These are phyloP conservation scores for Drosophila albomicans DNA, from an alignment of 1,140 invertebrate species.

Conservation along the genomic window DNA sequence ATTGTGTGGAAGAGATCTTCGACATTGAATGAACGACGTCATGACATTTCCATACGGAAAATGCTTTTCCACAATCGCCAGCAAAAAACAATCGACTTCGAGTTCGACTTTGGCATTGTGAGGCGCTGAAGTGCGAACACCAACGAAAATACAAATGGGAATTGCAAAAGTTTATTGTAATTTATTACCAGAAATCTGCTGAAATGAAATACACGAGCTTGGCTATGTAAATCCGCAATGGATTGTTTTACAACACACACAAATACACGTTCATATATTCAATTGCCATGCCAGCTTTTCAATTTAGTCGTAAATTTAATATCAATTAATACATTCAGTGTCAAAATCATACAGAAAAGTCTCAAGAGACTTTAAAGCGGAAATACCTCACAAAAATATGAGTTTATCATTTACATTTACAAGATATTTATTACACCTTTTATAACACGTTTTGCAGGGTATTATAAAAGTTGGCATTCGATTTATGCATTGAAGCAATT, in stretches of 20 bases:
- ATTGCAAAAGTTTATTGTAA: conserved; percentile 59
- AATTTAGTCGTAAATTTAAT: conserved; percentile 41
- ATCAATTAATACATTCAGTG: conserved; percentile 52
- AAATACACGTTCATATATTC: neutral
- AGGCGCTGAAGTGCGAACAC: conserved; percentile 60
- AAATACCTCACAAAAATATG: no score
- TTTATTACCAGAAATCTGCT: conserved; percentile 39
- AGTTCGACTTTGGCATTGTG: conserved; percentile 31
- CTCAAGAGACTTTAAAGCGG: no score
- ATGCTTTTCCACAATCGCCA: neutral
- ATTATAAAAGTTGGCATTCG: neutral
- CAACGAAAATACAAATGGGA: conserved; percentile 42
- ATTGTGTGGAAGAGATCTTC: neutral
- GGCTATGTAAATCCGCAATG: conserved; percentile 21
- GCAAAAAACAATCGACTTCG: conserved; percentile 16
- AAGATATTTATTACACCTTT: no score
- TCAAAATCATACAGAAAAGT: conserved; percentile 17
- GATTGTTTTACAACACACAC: neutral
- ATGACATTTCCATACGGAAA: conserved; percentile 48
- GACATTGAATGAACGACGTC: conserved; percentile 27
- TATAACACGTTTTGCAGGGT: neutral
- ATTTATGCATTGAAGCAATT: conserved; percentile 16
- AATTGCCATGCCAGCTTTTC: conserved; percentile 27
- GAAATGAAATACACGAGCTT: conserved; percentile 20
- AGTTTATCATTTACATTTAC: no score